phyloP scores from a whole-genome alignment of 2,113 vertebrate species.

The Campylomormyrus tamandua region DNA sequence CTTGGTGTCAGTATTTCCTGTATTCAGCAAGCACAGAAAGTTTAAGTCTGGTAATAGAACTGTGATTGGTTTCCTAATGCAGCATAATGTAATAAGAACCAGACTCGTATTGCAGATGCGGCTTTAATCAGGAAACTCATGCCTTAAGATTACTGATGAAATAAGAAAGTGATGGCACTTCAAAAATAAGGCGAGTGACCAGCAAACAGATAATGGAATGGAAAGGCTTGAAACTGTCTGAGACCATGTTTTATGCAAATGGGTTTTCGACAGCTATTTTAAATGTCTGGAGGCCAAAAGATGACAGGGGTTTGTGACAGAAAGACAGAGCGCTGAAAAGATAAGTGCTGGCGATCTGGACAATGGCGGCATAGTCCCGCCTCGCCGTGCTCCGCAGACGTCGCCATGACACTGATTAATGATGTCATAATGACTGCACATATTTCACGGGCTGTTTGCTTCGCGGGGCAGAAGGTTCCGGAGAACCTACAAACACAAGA shows the following conservation, averaged over 20 bases:
- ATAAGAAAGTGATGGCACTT: background rate
- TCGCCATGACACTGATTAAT: conserved; percentile 36
- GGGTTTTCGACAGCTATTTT: background rate
- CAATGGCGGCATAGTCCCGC: background rate
- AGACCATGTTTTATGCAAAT: background rate
- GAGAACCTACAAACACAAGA: conserved; percentile 16
- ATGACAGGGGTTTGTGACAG: background rate
- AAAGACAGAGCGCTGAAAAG: background rate
- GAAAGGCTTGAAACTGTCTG: background rate
- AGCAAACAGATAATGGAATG: background rate
- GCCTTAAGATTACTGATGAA: background rate
- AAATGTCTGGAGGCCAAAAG: background rate
- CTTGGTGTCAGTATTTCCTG: background rate
- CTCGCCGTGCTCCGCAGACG: background rate
- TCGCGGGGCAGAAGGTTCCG: conserved; percentile 9
- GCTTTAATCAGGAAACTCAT: background rate
- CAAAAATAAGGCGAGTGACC: background rate
- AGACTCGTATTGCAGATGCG: background rate
- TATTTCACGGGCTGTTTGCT: conserved; percentile 20
- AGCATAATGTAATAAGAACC: background rate
- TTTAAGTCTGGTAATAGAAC: background rate
- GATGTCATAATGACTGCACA: conserved; percentile 38
- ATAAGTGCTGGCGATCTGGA: conserved; percentile 2
- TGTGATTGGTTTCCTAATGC: background rate
- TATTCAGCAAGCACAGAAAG: background rate